A percentile compares a stretch with the other conserved stretches of the same genome.
These are phyloP conservation scores for Amniataba percoides DNA, from an alignment of 2,797 vertebrate genomes.

Conservation along the genomic window DNA sequence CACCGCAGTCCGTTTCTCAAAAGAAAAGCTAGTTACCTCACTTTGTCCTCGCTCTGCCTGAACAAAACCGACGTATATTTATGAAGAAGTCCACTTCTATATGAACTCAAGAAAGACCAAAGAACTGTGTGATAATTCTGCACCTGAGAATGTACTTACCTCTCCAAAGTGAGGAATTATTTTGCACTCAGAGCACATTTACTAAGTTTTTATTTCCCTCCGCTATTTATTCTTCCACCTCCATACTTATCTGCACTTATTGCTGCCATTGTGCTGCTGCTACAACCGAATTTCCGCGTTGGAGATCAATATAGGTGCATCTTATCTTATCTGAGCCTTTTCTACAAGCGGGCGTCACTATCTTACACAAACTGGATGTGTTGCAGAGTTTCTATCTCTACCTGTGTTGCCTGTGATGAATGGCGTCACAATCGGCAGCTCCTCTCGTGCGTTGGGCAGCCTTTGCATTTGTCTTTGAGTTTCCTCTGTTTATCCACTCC, in stretches of 20 bases:
- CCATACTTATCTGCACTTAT: no score
- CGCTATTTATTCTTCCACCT: no score
- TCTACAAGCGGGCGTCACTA: not conserved
- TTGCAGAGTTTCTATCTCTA: not conserved
- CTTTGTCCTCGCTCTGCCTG: constrained; percentile 2
- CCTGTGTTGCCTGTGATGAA: not conserved
- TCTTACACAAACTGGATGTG: not conserved
- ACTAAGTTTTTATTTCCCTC: no score
- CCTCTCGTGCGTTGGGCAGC: accelerated
- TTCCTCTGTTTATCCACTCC: not conserved
- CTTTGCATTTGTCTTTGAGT: not conserved
- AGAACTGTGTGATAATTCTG: not conserved
- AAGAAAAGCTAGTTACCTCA: not conserved
- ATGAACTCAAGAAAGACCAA: not conserved
- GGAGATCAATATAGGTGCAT: no score
- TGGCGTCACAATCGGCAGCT: not conserved
- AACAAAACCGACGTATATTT: constrained; percentile 7
- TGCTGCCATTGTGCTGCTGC: no score
- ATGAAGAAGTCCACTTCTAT: not conserved
- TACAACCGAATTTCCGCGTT: no score
- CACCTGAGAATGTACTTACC: not conserved
- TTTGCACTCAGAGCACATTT: not conserved
- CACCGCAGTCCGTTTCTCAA: not conserved
- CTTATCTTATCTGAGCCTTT: no score
- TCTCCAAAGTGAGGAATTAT: not conserved